Conservation (phyloP, 1,140 invertebrate species). For the Panulirus ornatus region DNA sequence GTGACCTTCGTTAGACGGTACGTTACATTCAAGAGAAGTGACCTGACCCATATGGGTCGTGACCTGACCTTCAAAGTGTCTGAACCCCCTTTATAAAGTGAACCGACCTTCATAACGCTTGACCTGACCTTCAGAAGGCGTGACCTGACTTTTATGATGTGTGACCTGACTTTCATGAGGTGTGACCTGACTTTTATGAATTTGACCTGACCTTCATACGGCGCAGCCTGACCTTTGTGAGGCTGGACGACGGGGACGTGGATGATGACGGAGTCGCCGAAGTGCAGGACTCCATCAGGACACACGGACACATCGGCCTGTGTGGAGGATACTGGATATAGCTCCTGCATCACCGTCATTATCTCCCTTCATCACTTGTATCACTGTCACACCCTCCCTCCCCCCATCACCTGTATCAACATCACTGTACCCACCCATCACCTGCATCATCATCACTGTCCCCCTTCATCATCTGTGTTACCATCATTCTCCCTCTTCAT, state of each 20-base stretch:
- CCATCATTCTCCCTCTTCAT: not conserved
- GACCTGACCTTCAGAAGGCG: not conserved
- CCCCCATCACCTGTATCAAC: not conserved
- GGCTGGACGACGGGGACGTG: slow-evolving; percentile 58
- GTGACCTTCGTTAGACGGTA: not conserved
- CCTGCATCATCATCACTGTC: not conserved
- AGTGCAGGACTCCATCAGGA: slow-evolving; percentile 47
- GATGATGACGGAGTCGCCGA: slow-evolving; percentile 54
- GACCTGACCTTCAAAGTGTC: no score
- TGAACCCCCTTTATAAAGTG: not conserved
- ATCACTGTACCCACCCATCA: not conserved
- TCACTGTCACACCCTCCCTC: not conserved
- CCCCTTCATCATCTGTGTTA: not conserved
- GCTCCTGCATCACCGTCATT: not conserved
- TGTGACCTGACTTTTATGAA: not conserved
- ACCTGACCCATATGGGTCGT: slow-evolving; percentile 24
- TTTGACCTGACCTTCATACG: not conserved
- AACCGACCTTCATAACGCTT: slow-evolving; percentile 18
- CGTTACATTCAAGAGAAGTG: no score
- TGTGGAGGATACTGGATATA: no score
- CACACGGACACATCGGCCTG: slow-evolving; percentile 60
- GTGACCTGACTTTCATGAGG: slow-evolving; percentile 25
- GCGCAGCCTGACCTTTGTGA: slow-evolving; percentile 26
- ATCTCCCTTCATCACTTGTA: no score
- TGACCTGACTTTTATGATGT: not conserved